Evolutionary conservation across 2,888 invertebrate genomes (phyloP).

Genomic region (Apamea anceps): DNA sequence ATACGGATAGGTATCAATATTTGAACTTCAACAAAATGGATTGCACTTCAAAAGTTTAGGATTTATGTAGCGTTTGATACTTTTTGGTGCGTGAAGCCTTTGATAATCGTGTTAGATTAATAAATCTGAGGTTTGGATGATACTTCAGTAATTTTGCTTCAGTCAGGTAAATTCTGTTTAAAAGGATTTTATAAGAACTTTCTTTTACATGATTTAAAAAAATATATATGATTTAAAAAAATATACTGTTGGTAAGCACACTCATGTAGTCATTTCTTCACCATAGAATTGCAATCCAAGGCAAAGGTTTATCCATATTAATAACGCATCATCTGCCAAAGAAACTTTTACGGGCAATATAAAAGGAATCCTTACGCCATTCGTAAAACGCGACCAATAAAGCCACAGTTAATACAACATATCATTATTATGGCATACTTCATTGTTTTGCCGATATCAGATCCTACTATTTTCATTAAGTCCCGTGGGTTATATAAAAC

Average conservation of each 20-base stretch:
- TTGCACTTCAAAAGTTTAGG: conserved; percentile 49
- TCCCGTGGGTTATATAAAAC: conserved; percentile 77
- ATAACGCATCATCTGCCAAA: conserved; percentile 54
- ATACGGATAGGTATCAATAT: conserved; percentile 35
- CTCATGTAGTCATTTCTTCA: not conserved
- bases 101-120: conserved; percentile 6
- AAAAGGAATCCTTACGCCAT: conserved; percentile 39
- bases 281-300: not conserved
- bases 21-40: conserved; percentile 38
- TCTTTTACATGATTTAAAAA: too few species aligned
- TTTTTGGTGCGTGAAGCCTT: conserved; percentile 4
- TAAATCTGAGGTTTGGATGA: not conserved
- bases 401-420: conserved; percentile 47
- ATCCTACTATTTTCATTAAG: conserved; percentile 72
- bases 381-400: conserved; percentile 49
- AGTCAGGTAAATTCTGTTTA: not conserved
- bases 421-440: conserved; percentile 54
- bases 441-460: conserved; percentile 61
- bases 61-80: conserved; percentile 6
- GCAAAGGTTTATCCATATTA: conserved; percentile 48
- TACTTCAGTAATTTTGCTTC: not conserved
- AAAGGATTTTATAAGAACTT: not conserved
- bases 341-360: conserved; percentile 50
- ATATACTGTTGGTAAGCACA: too few species aligned
- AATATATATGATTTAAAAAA: too few species aligned